phyloP scores from a whole-genome alignment of 2,113 vertebrate species.

The Grantiella picta region DNA sequence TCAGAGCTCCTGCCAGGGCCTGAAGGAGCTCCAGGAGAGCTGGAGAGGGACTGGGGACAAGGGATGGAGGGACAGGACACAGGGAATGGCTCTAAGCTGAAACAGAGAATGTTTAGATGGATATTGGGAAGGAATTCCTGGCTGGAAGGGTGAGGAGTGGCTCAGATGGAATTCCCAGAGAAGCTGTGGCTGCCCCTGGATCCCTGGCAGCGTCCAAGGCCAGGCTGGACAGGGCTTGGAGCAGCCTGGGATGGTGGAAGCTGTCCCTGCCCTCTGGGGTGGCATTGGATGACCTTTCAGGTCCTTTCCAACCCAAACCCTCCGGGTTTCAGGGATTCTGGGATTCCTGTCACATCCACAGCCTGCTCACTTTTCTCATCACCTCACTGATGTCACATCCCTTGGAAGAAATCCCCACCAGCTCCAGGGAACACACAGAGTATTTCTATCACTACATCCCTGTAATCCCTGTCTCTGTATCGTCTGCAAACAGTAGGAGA shows the following conservation, averaged over 20 bases:
- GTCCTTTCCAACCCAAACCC: not conserved
- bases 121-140: not conserved
- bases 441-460: accelerated
- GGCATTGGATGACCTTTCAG: accelerated
- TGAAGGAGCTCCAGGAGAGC: not conserved
- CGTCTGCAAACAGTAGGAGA: not conserved
- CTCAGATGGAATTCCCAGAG: not conserved
- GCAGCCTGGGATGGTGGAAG: accelerated
- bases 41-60: not conserved
- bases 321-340: not conserved
- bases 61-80: not conserved
- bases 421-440: accelerated
- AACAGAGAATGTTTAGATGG: too few relatives aligned
- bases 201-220: not conserved
- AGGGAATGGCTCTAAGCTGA: not conserved
- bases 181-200: not conserved
- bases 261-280: not conserved
- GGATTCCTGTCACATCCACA: accelerated
- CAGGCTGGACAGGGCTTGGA: accelerated
- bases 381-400: accelerated
- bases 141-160: accelerated
- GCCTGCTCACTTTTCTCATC: not conserved
- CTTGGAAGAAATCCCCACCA: not conserved
- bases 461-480: not conserved
- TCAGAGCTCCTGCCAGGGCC: not conserved